Evolutionary conservation across 2,113 vertebrate species (phyloP).

Genomic region (Antidorcas marsupialis): DNA sequence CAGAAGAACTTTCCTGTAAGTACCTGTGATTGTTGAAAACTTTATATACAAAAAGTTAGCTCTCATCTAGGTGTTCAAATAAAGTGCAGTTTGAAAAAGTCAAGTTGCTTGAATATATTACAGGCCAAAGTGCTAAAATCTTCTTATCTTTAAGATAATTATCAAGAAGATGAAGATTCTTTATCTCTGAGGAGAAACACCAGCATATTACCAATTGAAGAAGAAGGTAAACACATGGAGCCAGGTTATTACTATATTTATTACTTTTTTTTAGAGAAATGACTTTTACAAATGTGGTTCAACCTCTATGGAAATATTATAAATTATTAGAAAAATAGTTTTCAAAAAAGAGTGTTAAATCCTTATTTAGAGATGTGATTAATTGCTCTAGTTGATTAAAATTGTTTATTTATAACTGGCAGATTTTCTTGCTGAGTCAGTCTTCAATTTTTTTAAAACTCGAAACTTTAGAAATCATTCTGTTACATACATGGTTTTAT

Average conservation of each 20-base stretch:
- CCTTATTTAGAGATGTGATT: neutral
- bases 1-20: neutral
- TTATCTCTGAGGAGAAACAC: slow-evolving; percentile 55
- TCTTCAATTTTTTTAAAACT: neutral
- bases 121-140: neutral
- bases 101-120: neutral
- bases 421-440: neutral
- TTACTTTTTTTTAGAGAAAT: neutral
- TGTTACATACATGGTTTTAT: neutral
- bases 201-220: slow-evolving; percentile 69
- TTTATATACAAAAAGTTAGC: neutral
- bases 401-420: neutral
- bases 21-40: neutral
- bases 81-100: neutral
- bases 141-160: slow-evolving; percentile 76
- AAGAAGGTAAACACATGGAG: slow-evolving; percentile 70
- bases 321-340: neutral
- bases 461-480: neutral
- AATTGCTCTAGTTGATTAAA: neutral
- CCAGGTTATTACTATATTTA: slow-evolving; percentile 21
- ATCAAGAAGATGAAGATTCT: slow-evolving; percentile 71
- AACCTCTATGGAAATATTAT: neutral
- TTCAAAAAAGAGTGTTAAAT: neutral
- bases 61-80: neutral
- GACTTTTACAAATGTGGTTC: neutral